Percentiles rank a stretch among this genome's conserved stretches.
These are phyloP conservation scores for Lagorchestes hirsutus DNA, from an alignment of 2,797 vertebrate genomes.

Conservation along the genomic window DNA sequence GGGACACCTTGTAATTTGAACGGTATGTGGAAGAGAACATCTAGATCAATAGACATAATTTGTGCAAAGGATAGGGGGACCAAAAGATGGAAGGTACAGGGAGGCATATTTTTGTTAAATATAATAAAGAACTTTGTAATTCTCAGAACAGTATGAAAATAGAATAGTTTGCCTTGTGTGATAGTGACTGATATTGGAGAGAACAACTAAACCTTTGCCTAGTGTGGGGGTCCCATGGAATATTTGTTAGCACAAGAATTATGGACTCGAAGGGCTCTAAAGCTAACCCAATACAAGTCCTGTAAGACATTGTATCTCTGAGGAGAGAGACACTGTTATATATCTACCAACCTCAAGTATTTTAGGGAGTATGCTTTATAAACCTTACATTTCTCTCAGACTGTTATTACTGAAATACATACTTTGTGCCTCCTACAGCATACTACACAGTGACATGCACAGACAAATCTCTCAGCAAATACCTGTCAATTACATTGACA, in stretches of 20 bases:
- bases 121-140: neutral
- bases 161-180: neutral
- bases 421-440: neutral
- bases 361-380: neutral
- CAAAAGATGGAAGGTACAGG: neutral
- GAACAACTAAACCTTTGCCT: neutral
- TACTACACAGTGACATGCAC: too few species aligned
- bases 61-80: neutral
- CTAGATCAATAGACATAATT: neutral
- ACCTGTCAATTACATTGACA: constrained; percentile 40
- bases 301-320: neutral
- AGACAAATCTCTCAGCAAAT: neutral
- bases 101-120: neutral
- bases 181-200: neutral
- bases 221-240: neutral
- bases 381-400: neutral
- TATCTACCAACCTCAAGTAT: neutral
- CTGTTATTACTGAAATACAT: neutral
- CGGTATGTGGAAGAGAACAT: neutral
- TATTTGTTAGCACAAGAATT: neutral
- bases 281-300: neutral
- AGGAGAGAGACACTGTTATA: neutral
- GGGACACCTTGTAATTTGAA: neutral
- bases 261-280: neutral
- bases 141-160: neutral